Base-by-base conservation (phyloP, 2,113 vertebrate genomes). In the Indicator maculatus region DNA sequence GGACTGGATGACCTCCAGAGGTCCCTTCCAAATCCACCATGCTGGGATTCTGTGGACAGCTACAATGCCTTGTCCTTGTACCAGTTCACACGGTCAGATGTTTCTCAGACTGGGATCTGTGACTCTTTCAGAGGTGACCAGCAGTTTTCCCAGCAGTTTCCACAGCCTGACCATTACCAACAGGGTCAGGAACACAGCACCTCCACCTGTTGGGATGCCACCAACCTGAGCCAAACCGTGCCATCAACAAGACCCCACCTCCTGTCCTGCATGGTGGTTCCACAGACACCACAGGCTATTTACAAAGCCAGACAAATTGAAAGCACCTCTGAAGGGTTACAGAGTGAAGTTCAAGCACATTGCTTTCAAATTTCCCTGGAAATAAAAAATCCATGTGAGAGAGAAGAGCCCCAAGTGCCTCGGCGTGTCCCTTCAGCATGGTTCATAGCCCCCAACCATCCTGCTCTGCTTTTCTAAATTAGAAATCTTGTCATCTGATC, bases 401-500 rank as follows among this genome's bases (percentile, higher is more conserved):
- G 67, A 79, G 69, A 92, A 94, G 95, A 86, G 88, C 81, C 69
- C 21, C 27, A 66, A 91, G 85, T 91, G 72, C 74, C 86, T 81
- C 84, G 17, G 76, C 60, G 89, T 60, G 16, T 97, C 96, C 91
- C 74, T 89, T 72, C 93, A 96, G 85, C 86, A 86, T 55, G 93
- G 97, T 97, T 98, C 97, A 98, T 53, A 96, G 96, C 95, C 93
- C 95, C 91, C 93, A 96, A n/a, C 95, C 95, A 95, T 52, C 91
- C 95, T 69, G 78, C 64, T 78, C 90, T 94, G 94, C 93, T 97
- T 96, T 96, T 96, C 81, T 97, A 98, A 97, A 97, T 97, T 92
- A 98, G 88, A 98, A 97, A 97, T 96, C 96, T 94, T 98, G 93
- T 97, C 96, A 97, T 98, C 96, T 97, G 90, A 96, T 97, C 97